These are phyloP conservation scores for Pseudococcus longispinus DNA, from an alignment of 2,888 invertebrate species.

Conservation along the genomic window DNA sequence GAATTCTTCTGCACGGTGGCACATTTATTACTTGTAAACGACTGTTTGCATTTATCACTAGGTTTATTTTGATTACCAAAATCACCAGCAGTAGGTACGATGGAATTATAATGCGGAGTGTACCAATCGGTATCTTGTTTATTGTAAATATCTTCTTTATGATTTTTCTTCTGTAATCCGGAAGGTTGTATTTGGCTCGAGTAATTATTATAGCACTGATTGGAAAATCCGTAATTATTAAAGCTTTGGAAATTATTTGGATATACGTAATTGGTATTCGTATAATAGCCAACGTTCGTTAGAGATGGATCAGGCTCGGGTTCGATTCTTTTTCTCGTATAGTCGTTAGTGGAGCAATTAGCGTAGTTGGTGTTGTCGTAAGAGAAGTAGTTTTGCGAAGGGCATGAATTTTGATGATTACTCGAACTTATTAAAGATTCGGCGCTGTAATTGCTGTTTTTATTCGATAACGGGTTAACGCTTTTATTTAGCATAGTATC, in stretches of 20 bases:
- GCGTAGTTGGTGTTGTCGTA: conserved; percentile 46
- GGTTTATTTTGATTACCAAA: not conserved
- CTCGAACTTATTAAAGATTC: conserved; percentile 59
- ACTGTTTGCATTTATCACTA: conserved; percentile 30
- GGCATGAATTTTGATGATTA: conserved; percentile 18
- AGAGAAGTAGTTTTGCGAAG: conserved; percentile 39
- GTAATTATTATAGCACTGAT: conserved; percentile 53
- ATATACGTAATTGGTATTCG: conserved; percentile 48
- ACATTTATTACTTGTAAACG: conserved; percentile 35
- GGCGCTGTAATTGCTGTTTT: conserved; percentile 58
- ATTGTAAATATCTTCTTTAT: conserved; percentile 43
- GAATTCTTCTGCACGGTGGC: conserved; percentile 20
- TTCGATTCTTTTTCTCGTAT: conserved; percentile 26
- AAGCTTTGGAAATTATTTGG: conserved; percentile 49
- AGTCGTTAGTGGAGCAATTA: conserved; percentile 29
- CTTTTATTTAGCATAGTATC: conserved; percentile 11
- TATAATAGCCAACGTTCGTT: conserved; percentile 46
- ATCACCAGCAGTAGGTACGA: not conserved
- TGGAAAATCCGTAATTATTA: conserved; percentile 52
- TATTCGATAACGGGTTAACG: conserved; percentile 41
- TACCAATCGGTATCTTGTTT: conserved; percentile 48
- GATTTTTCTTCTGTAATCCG: conserved; percentile 43
- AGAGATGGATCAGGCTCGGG: conserved; percentile 32
- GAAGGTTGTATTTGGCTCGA: conserved; percentile 44
- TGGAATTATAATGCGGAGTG: conserved; percentile 23